Evolutionary conservation across 2,797 vertebrate species (phyloP), one percentile per base, ranked within the genome.

Genomic region (Megaceryle alcyon): DNA sequence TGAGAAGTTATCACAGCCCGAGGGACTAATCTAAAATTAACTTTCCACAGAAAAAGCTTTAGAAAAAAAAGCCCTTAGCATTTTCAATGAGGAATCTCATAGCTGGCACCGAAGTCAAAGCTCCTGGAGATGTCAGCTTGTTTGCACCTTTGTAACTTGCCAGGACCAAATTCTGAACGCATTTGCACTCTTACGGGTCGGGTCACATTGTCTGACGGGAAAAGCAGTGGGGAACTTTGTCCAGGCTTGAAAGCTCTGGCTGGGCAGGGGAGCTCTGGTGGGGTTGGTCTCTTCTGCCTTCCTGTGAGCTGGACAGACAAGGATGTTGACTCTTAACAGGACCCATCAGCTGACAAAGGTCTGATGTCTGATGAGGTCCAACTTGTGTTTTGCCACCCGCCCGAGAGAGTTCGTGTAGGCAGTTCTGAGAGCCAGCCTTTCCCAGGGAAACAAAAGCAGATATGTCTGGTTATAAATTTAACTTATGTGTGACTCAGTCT

Each of bases 1-100:
- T 96, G 96, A 92, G 78, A 90, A 97, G 96, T 96, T 97, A 96
- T 97, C 97, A 94, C 83, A 94, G 91, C 87, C 96, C 94, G 88
- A 96, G 94, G 97, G 96, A 96, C 95, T 95, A 94, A 96, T 91
- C 92, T 86, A 86, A 97, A 97, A 89, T 95, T 95, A 94, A 92
- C 94, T 96, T 97, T 94, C 84, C 94, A 96, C 88, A 95, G 94
- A 97, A 96, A 97, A 96, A 91, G 95, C 95, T 94, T 96, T 31
- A 88, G 53, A 41, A 56, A 54, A 70, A 96, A 94, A 93, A 91
- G 28, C 72, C 73, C 85, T 94, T 90, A 92, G 91, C 80, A 53
- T 94, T 92, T 95, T 92, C 91, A 92, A 82, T 73, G 72, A 89
- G 93, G 95, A 96, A 92, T 91, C 87, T 96, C 80, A 82, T 92